Base-by-base conservation (phyloP, 2,113 vertebrate species). In the Pagrus major region DNA sequence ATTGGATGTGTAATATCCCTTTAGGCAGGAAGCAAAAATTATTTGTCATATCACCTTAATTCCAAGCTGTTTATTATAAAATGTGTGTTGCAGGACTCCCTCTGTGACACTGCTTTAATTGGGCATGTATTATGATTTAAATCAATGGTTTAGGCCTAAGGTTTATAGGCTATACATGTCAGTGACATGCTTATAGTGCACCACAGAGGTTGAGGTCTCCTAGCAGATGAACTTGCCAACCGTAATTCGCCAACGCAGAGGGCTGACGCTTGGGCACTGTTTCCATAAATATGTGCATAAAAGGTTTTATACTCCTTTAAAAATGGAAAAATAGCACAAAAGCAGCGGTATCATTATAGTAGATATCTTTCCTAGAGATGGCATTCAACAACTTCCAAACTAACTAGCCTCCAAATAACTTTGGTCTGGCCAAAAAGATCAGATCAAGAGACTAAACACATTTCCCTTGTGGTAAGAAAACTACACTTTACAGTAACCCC, bases 381-480 rank as follows among this genome's bases (percentile, higher is more conserved):
- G 21, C 4, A 41, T 10, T 27, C 5, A 51, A 44, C 9, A 23
- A 18, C 39, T 11, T 46, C 16, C 15, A 56, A 47, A 66, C 41
- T 42, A 16, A 21, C 20, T 21, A 47, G 21, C 18, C 4, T 21
- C 20, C 18, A 47, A n/a, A 47, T 46, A 42, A 42, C 15, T 5
- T 42, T n/a, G n/a, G n/a, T n/a, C n/a, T n/a, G n/a, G n/a, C n/a
- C n/a, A n/a, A n/a, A n/a, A n/a, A n/a, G n/a, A n/a, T n/a, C n/a
- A 61, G 66, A 44, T 39, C 59, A 42, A 44, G 37, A 33, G 16
- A 37, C n/a, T 58, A 76, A 54, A 65, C 23, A 41, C 5, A 44
- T 25, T 44, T 20, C 25, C 18, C 10, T 10, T 46, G 33, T 31
- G 12, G 27, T 9, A 47, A 44, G 5, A n/a, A n/a, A 21, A 25